These are phyloP conservation scores for Drosophila melanosoma DNA, from an alignment of 2,888 invertebrate species.

Conservation along the genomic window DNA sequence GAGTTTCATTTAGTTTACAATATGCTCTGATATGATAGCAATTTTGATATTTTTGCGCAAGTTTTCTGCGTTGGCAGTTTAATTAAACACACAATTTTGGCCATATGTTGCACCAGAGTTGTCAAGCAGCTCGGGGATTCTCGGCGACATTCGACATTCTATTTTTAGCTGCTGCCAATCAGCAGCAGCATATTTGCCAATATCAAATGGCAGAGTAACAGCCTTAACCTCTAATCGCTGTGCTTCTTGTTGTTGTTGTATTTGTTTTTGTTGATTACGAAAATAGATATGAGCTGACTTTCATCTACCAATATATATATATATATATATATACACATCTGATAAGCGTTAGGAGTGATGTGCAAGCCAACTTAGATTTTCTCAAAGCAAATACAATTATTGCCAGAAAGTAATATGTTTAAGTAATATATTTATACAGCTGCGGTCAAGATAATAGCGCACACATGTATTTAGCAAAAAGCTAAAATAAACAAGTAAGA, in stretches of 20 bases:
- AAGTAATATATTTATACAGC: neutral
- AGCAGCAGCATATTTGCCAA: constrained; percentile 55
- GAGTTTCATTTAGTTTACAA: constrained; percentile 39
- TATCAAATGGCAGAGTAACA: constrained; percentile 40
- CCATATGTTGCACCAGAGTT: constrained; percentile 46
- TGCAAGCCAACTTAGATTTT: neutral
- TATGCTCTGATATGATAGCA: constrained; percentile 46
- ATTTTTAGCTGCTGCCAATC: constrained; percentile 65
- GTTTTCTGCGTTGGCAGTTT: constrained; percentile 25
- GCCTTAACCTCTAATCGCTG: constrained; percentile 16
- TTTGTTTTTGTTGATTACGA: constrained; percentile 42
- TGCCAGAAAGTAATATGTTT: neutral
- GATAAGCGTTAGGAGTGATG: constrained; percentile 4
- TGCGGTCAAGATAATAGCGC: neutral
- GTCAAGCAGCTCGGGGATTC: constrained; percentile 32
- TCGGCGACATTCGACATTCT: constrained; percentile 27
- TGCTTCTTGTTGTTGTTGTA: constrained; percentile 15
- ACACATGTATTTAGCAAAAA: neutral
- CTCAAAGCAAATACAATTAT: neutral
- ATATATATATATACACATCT: neutral
- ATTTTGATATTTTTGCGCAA: neutral
- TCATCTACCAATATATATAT: neutral
- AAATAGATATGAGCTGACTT: constrained; percentile 45
- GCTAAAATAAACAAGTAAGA: no score
- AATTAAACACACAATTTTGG: constrained; percentile 39